Base-by-base conservation (phyloP, 1,140 invertebrate species). In the Manduca sexta region DNA sequence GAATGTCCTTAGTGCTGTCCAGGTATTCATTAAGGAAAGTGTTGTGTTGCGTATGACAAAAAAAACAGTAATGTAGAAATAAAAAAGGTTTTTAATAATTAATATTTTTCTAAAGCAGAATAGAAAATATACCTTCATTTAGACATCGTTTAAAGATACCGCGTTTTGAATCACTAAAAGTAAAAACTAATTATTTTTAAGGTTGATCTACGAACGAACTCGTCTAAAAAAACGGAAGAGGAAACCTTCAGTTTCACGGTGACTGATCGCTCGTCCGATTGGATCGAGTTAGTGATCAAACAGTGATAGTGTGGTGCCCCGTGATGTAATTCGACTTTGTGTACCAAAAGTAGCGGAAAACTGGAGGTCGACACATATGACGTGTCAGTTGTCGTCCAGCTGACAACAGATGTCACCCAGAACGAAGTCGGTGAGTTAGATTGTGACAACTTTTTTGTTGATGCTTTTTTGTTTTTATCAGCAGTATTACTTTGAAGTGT, bases 351-450 rank as follows among this genome's bases (percentile, higher is more conserved):
- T 16, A 18, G 52, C 65, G 57, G 64, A 82, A 86, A 85, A 77
- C 85, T 87, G 84, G 85, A 86, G 83, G 68, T 64, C 81, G 74
- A 84, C 66, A 78, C 80, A 65, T 78, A 86, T 82, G 76, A 84
- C 40, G 74, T 78, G 74, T 86, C 85, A 84, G 85, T 87, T 86
- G 78, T 72, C 72, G 70, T 81, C 65, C 73, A 84, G 75, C 80
- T 86, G 84, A 86, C 85, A 81, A 87, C 85, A 84, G 84, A 87
- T 86, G 85, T 86, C 73, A 72, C 70, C 64, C 66, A 72, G 44
- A 63, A 70, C 60, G 84, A 86, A 60, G 60, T 49, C 66, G 84
- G 85, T 87, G 54, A 86, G 85, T 78, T 43, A 18, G 10, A 13
- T 13, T 31, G 8, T 15, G 29, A 30, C 12, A 8, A 7, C 14